These are phyloP conservation scores for Pseudopipra pipra DNA, from an alignment of 2,113 vertebrate genomes.

Conservation along the genomic window DNA sequence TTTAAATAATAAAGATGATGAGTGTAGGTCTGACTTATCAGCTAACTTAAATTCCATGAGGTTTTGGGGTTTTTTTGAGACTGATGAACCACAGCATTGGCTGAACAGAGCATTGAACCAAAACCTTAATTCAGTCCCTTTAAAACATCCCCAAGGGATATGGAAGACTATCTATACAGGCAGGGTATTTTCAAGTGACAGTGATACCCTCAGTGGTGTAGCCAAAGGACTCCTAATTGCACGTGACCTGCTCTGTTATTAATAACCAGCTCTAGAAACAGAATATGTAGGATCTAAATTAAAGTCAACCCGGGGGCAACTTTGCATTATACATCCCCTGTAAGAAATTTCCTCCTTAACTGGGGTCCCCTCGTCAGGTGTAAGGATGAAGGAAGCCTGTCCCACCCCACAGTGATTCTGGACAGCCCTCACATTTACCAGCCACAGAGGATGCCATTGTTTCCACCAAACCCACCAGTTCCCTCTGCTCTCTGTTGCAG, in stretches of 20 bases:
- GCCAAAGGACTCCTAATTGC: not conserved
- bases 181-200: not conserved
- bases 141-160: not conserved
- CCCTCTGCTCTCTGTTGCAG: not conserved
- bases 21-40: not conserved
- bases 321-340: not conserved
- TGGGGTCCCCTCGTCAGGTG: rapidly evolving
- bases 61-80: not conserved
- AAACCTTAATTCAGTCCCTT: not conserved
- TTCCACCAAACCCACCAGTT: not conserved
- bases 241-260: not conserved
- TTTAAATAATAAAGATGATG: not conserved
- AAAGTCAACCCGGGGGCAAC: not conserved
- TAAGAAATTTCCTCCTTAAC: rapidly evolving
- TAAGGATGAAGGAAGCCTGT: rapidly evolving
- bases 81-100: not conserved
- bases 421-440: rapidly evolving
- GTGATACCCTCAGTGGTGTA: not conserved
- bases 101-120: rapidly evolving
- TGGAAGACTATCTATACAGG: not conserved
- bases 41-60: rapidly evolving
- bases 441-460: rapidly evolving
- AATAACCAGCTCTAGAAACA: not conserved
- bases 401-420: rapidly evolving
- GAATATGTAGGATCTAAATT: not conserved